Base-by-base conservation (phyloP, 2,888 invertebrate genomes). In the Hemaris fuciformis region DNA sequence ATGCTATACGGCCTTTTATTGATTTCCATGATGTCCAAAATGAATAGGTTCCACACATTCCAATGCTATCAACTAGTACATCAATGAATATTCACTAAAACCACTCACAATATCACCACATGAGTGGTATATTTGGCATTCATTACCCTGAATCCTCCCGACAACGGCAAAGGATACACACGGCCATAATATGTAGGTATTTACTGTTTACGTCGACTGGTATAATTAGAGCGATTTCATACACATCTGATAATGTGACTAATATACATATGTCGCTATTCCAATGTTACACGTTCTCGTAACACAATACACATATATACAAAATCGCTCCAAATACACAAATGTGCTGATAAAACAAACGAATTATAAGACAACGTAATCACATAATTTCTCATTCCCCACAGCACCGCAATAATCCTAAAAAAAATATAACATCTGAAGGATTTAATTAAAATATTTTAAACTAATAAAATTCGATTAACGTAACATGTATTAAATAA, bases 91-190 rank as follows among this genome's bases (percentile, higher is more conserved):
- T 27, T 53, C 15, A 31, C 18, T 53, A 10, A 53, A 53, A 18
- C 42, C 66, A 62, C 59, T 62, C 27, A 66, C 64, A 66, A 64
- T 62, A 64, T 66, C 64, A 66, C 61, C 53, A 60, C 62, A 15
- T 60, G 23, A 31, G 56, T 31, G 57, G 53, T 22, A 23, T 5
- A 48, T 56, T 63, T 66, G 61, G 57, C 53, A 53, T 31, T 61
- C 41, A 41, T 61, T 60, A 66, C 66, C 64, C 66, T 63, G 66
- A 62, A 62, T 23, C 18, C 41, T 64, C 53, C 60, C 10, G 23
- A 25, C 20, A 48, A 2, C 1, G 43, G n/a, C 13, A 45, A 20
- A 45, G 45, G 22, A 31, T 18, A 4, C 15, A 53, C 18, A 31
- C 31, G 18, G 27, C 4, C 48, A 25, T 2, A 2, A 10, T 8